Evolutionary conservation across 2,888 invertebrate genomes (phyloP).

Genomic region (Polyploca ridens): DNA sequence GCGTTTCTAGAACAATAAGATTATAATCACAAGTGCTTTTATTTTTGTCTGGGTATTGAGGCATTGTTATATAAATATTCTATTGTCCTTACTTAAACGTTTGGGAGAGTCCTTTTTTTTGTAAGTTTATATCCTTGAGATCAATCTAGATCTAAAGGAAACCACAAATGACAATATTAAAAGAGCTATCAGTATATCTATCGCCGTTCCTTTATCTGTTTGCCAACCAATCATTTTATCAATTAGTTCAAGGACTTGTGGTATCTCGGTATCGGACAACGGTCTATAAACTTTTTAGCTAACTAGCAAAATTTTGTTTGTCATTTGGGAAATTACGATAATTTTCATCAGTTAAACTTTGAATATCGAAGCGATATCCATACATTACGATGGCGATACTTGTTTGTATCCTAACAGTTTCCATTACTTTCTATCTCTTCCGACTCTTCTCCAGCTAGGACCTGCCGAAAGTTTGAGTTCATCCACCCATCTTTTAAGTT

Average conservation of each 20-base stretch:
- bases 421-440: too few relatives aligned
- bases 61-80: neutral
- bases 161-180: neutral
- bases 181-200: neutral
- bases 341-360: neutral
- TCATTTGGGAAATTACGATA: neutral
- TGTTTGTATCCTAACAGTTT: too few relatives aligned
- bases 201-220: neutral
- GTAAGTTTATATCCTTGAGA: neutral
- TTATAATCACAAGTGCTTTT: constrained; percentile 32
- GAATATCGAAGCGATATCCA: neutral
- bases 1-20: constrained; percentile 50
- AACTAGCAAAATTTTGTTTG: neutral
- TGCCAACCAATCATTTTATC: constrained; percentile 1
- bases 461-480: too few relatives aligned
- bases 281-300: neutral
- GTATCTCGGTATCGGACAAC: neutral
- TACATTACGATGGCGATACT: too few relatives aligned
- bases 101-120: neutral
- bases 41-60: constrained; percentile 13
- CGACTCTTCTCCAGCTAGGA: too few relatives aligned
- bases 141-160: neutral
- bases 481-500: too few relatives aligned
- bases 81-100: neutral
- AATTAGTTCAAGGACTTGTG: neutral